Evolutionary conservation across 2,888 invertebrate species (phyloP).

Genomic region (Noctua pronuba): DNA sequence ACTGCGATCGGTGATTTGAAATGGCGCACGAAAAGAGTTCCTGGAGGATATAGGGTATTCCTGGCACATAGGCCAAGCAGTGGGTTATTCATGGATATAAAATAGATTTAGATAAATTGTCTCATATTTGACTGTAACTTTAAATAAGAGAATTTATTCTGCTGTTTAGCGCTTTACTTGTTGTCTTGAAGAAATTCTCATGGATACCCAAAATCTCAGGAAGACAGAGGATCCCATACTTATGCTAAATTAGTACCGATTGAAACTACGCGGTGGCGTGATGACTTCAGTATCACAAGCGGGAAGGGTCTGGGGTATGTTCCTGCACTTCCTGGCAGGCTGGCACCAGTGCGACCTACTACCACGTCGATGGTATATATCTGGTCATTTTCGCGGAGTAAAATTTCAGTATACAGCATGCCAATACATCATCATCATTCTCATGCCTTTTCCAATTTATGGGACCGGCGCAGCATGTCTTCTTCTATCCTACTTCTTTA

Average conservation of each 20-base stretch:
- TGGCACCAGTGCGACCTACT: background rate
- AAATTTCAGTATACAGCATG: background rate
- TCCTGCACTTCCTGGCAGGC: background rate
- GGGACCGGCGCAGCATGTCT: too few species aligned
- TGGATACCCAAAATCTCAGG: too few species aligned
- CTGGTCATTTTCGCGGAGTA: background rate
- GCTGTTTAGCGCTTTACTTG: too few species aligned
- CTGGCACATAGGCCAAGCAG: too few species aligned
- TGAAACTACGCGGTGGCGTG: background rate
- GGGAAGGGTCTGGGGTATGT: background rate
- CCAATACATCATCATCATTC: background rate
- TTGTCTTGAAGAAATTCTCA: too few species aligned
- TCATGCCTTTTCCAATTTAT: background rate
- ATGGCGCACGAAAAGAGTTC: background rate
- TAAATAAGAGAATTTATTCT: too few species aligned
- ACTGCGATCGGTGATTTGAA: background rate
- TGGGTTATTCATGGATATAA: background rate
- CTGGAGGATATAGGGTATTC: background rate
- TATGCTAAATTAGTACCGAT: background rate
- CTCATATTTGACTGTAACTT: too few species aligned
- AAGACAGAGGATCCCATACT: too few species aligned
- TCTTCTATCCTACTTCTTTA: background rate
- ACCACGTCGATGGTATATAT: background rate
- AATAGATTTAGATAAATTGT: background rate
- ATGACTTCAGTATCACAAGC: background rate